phyloP scores from a whole-genome alignment of 1,140 invertebrate genomes.

The Drosophila oshimai region DNA sequence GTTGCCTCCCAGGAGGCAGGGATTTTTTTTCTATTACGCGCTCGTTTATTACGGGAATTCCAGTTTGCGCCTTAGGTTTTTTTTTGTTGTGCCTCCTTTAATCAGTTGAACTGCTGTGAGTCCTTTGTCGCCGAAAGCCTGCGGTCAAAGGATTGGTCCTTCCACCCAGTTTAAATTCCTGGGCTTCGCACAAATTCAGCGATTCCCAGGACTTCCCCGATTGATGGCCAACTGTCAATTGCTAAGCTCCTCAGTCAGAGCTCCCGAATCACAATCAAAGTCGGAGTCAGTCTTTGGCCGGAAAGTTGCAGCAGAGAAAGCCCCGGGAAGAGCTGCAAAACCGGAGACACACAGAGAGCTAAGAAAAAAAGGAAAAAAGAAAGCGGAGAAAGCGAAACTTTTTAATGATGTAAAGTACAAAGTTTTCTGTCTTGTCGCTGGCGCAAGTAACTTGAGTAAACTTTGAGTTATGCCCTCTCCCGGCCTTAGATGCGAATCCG shows the following conservation, averaged over 20 bases:
- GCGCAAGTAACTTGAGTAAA: conserved; percentile 80
- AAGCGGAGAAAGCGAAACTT: conserved; percentile 73
- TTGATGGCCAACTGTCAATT: conserved; percentile 74
- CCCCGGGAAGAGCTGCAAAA: not conserved
- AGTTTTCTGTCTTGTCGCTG: conserved; percentile 80
- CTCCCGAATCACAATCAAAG: conserved; percentile 70
- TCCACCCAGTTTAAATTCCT: conserved; percentile 36
- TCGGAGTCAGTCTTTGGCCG: conserved; percentile 59
- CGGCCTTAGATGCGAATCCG: conserved; percentile 59
- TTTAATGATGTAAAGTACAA: conserved; percentile 82
- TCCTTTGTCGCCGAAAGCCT: conserved; percentile 2
- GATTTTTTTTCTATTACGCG: conserved; percentile 76
- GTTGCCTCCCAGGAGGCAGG: not conserved
- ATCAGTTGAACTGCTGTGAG: conserved; percentile 9
- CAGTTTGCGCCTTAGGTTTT: conserved; percentile 43
- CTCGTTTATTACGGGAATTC: conserved; percentile 77
- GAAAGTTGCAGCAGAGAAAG: conserved; percentile 51
- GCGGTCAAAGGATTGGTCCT: conserved; percentile 11
- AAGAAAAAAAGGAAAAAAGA: conserved; percentile 14
- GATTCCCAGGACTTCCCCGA: conserved; percentile 30
- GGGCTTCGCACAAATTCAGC: conserved; percentile 59
- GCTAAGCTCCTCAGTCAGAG: conserved; percentile 61
- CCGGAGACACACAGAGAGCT: conserved; percentile 4
- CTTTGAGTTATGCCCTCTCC: conserved; percentile 71
- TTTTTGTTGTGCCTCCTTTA: not conserved